phyloP scores from a whole-genome alignment of 2,797 vertebrate species.

The Karalla daura region DNA sequence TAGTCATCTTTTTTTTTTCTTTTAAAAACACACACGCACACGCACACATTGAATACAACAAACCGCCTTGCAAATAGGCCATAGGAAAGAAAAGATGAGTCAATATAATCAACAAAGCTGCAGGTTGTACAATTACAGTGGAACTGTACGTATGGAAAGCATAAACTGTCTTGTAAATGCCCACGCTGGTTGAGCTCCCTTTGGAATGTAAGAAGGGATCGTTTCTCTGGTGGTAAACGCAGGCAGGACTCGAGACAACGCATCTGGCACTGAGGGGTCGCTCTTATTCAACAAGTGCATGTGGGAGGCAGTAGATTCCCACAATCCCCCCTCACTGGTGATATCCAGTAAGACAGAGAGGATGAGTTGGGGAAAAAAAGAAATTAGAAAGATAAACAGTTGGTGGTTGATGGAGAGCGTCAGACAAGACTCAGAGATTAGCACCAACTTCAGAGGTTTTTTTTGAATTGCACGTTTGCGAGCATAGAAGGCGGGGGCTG shows the following conservation, averaged over 20 bases:
- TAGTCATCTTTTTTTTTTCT: conserved; percentile 64
- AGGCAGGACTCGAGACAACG: conserved; percentile 66
- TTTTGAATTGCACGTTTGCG: conserved; percentile 45
- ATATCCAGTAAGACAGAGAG: conserved; percentile 33
- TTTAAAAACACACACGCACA: conserved; percentile 72
- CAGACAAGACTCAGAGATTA: conserved; percentile 55
- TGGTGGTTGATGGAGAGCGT: conserved; percentile 51
- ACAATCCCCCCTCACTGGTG: conserved; percentile 18
- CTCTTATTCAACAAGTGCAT: conserved; percentile 37
- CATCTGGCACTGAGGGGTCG: conserved; percentile 68
- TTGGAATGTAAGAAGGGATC: conserved; percentile 66
- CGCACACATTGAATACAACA: conserved; percentile 76
- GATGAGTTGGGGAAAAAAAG: neutral
- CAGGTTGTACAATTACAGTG: conserved; percentile 64
- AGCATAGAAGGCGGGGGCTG: conserved; percentile 30
- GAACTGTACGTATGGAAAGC: conserved; percentile 72
- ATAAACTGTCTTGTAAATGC: conserved; percentile 49
- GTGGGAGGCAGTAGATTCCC: conserved; percentile 54
- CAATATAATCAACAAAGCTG: conserved; percentile 51
- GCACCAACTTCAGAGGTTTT: conserved; percentile 72
- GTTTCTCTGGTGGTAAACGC: conserved; percentile 51
- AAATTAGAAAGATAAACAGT: conserved; percentile 2
- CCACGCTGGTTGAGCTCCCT: conserved; percentile 56
- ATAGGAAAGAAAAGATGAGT: conserved; percentile 58
- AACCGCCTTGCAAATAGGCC: conserved; percentile 69